Conservation (phyloP, 2,888 invertebrate genomes). For the Heliothis peltigera region DNA sequence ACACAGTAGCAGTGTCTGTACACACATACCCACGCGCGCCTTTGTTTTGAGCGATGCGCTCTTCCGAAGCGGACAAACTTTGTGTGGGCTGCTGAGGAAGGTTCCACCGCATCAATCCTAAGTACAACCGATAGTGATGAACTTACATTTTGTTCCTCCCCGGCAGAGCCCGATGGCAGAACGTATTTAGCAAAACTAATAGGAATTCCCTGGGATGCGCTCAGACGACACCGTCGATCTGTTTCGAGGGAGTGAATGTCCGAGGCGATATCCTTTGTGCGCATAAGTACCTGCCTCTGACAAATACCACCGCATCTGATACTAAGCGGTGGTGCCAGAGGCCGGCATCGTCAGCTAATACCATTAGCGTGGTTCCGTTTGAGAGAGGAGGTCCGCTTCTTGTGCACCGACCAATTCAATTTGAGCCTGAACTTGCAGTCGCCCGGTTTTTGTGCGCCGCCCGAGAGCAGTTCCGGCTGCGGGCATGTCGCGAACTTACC, state of each 20-base stretch:
- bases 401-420: slow-evolving; percentile 44
- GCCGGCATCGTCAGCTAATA: slow-evolving; percentile 33
- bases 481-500: neutral
- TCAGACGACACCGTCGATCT: neutral
- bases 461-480: too few species aligned
- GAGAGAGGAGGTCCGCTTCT: slow-evolving; percentile 32
- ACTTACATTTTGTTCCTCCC: neutral
- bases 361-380: slow-evolving; percentile 21
- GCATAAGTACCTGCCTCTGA: slow-evolving; percentile 5
- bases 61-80: too few species aligned
- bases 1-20: too few species aligned
- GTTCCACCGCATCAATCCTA: neutral
- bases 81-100: neutral
- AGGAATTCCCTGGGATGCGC: neutral
- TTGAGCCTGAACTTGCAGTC: slow-evolving; percentile 33
- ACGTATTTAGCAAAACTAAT: too few species aligned
- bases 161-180: too few species aligned
- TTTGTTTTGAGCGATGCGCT: too few species aligned
- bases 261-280: slow-evolving; percentile 21
- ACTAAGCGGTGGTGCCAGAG: slow-evolving; percentile 15
- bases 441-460: slow-evolving; percentile 20
- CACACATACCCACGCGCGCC: too few species aligned
- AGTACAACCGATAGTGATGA: neutral
- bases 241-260: neutral
- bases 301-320: slow-evolving; percentile 13